Evolutionary conservation across 2,113 vertebrate genomes (phyloP), one percentile per base, ranked within the genome.

Genomic region (Poicephalus meyeri): DNA sequence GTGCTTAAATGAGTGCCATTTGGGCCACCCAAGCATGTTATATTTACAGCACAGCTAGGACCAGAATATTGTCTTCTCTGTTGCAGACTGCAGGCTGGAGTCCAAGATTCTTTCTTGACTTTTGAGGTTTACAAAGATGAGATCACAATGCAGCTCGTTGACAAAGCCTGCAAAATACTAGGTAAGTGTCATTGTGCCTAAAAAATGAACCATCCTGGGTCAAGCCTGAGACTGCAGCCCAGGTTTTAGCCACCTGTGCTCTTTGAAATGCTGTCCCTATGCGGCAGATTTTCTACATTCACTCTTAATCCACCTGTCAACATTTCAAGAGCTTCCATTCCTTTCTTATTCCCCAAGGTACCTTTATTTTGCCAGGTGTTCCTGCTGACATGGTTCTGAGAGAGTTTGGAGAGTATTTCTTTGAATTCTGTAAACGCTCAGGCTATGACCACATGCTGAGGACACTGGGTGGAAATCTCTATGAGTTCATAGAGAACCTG

Each of bases 401-500:
- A 68, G 98, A 98, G 93, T 98, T 99, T 89, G 98, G 98, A 58
- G 97, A 98, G 84, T 98, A 98, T 94, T 98, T 98, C 97, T 98
- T 98, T 95, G 98, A 98, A 85, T 98, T 98, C 93, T 99, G 98
- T 86, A 98, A 98, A 92, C 97, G 96, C 58, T 98, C 98, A 15
- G 98, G 98, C 53, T 98, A 98, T 44, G 98, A 98, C 89, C 98
- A 98, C 81, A 98, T 98, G 98, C 97, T 99, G 91, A 97, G 98
- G 89, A 98, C 98, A 1, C 96, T 99, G 46, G 98, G 98, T 83
- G 98, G 98, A 86, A 98, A 98, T 92, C 97, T 98, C 11, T 98
- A 97, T 11, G 98, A 98, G 74, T 99, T 98, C 82, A 98, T 98
- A 47, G 98, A 98, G 88, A 98, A 98, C 82, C 89, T 98, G 96